Evolutionary conservation across 2,113 vertebrate genomes (phyloP).

Genomic region (Macroglossus sobrinus): DNA sequence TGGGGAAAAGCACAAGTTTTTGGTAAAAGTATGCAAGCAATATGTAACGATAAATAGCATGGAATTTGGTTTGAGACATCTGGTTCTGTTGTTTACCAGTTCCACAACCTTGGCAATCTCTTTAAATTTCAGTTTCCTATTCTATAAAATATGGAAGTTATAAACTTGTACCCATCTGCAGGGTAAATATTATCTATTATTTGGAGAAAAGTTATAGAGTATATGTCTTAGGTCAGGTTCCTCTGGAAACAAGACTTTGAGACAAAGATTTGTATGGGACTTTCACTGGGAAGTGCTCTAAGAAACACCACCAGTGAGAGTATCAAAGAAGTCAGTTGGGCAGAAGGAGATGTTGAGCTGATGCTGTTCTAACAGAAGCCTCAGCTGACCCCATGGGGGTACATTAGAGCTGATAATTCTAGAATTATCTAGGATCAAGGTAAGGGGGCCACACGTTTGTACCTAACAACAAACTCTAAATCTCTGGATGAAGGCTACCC

Average conservation of each 20-base stretch:
- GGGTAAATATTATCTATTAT: not conserved
- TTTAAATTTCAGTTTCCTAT: not conserved
- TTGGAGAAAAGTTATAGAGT: not conserved
- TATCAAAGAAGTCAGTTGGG: not conserved
- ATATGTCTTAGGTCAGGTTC: not conserved
- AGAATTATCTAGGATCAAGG: not conserved
- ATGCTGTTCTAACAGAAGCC: not conserved
- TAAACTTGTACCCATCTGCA: not conserved
- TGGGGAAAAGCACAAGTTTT: not conserved
- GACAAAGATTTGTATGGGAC: not conserved
- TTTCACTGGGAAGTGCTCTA: not conserved
- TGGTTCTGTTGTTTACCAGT: not conserved
- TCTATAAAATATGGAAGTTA: constrained; percentile 19
- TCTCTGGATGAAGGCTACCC: not conserved
- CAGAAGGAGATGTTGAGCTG: not conserved
- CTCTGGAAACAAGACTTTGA: not conserved
- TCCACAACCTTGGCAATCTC: not conserved
- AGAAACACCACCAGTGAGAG: not conserved
- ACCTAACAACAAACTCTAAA: not conserved
- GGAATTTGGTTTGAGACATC: not conserved
- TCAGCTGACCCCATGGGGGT: not conserved
- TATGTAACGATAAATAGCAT: not conserved
- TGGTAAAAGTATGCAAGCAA: not conserved
- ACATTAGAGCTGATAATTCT: not conserved
- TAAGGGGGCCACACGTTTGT: not conserved